Evolutionary conservation across 2,797 vertebrate species (phyloP), one percentile per base, ranked within the genome.

Genomic region (Aeoliscus strigatus): DNA sequence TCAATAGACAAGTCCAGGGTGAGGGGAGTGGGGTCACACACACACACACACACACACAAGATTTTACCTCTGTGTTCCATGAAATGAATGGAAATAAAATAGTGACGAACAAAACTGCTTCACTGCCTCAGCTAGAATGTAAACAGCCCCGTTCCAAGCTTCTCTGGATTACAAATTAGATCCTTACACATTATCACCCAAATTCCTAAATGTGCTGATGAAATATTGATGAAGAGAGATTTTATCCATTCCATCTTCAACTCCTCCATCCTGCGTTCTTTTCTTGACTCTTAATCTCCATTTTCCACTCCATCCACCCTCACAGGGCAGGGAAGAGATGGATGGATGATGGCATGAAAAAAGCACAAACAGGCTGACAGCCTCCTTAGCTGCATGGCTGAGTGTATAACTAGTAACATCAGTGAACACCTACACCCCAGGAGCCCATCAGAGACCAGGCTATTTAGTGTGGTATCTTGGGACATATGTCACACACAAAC

Each of bases 1-100:
- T 93, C 89, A 92, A 93, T 93, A 83, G 87, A 91, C 89, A 86
- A 87, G 82, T 55, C 53, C 40, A 58, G 44, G 49, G 37, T 26
- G 41, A 53, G n/a, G n/a, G n/a, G n/a, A n/a, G n/a, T n/a, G n/a
- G n/a, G n/a, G n/a, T n/a, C n/a, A n/a, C n/a, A n/a, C 21, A 23
- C 21, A 23, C 21, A 23, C 21, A 23, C 21, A 23, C 21, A 23
- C 21, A 23, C 21, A 23, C 21, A 23, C 21, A 23, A 4, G 8
- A 8, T 23, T n/a, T n/a, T n/a, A n/a, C n/a, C n/a, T n/a, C n/a
- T n/a, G n/a, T n/a, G n/a, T n/a, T n/a, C n/a, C n/a, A n/a, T n/a
- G n/a, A n/a, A n/a, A n/a, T n/a, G n/a, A n/a, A n/a, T n/a, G n/a
- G n/a, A n/a, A n/a, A n/a, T n/a, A n/a, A n/a, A n/a, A n/a, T n/a